A percentile compares a stretch with the other conserved stretches of the same genome.
phyloP scores from a whole-genome alignment of 2,797 vertebrate species.

The Pelobates cultripes region DNA sequence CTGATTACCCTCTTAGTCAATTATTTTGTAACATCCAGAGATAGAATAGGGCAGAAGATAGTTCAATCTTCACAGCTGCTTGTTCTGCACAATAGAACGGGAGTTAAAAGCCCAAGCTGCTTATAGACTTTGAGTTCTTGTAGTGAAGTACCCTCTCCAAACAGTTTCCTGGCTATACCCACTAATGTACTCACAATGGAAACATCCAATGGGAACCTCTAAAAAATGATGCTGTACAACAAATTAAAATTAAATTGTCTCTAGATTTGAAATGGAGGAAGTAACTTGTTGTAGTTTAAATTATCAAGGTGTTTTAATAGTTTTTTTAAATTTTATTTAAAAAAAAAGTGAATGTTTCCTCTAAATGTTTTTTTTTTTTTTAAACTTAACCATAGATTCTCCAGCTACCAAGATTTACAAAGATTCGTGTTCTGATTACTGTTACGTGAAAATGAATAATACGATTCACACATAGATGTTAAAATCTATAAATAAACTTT shows the following conservation, averaged over 20 bases:
- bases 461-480: no score
- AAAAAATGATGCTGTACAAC: conserved; percentile 20
- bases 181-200: conserved; percentile 50
- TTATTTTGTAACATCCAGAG: conserved; percentile 57
- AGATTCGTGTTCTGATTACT: no score
- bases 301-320: conserved; percentile 18
- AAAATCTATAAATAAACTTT: no score
- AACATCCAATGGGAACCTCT: conserved; percentile 40
- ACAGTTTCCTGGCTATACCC: conserved; percentile 51
- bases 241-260: conserved; percentile 46
- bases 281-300: not conserved
- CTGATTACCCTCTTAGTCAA: conserved; percentile 57
- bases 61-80: conserved; percentile 57
- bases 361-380: no score
- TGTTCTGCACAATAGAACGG: conserved; percentile 50
- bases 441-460: no score
- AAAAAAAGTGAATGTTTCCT: no score
- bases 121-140: conserved; percentile 54
- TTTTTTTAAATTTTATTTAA: no score
- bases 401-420: no score
- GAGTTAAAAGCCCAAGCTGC: conserved; percentile 57
- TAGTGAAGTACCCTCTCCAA: conserved; percentile 53
- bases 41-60: conserved; percentile 55
- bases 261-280: conserved; percentile 9
- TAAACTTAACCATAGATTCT: no score